Evolutionary conservation across 30 jellyfish, hydroid and myxozoan genomes (phyloP).

Genomic region (Nemopilema nomurai): DNA sequence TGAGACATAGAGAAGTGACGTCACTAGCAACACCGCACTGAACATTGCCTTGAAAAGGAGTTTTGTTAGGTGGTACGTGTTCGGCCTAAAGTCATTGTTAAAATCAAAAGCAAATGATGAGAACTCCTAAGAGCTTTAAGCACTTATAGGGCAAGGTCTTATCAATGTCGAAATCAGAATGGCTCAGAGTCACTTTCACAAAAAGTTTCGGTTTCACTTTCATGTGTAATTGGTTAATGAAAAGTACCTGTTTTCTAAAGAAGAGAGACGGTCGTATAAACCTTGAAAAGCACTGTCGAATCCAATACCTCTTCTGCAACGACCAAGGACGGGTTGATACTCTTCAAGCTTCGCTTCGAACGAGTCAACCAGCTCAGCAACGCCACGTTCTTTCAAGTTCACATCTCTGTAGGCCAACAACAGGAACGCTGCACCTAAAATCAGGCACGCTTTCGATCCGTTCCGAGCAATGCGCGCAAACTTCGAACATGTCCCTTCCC

Average conservation of each 20-base stretch:
- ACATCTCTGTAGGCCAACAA: constrained; percentile 46
- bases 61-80: too few species aligned
- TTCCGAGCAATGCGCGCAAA: not conserved
- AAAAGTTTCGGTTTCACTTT: too few species aligned
- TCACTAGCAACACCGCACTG: too few species aligned
- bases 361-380: constrained; percentile 12
- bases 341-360: constrained; percentile 12
- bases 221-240: too few species aligned
- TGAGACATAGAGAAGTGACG: too few species aligned
- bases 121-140: too few species aligned
- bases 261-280: constrained; percentile 17
- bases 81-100: too few species aligned
- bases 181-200: too few species aligned
- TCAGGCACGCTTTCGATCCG: constrained; percentile 45
- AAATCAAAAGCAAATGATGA: too few species aligned
- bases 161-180: too few species aligned
- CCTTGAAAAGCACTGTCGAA: constrained; percentile 21
- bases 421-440: constrained; percentile 29
- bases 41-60: too few species aligned
- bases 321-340: not conserved
- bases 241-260: constrained; percentile 45
- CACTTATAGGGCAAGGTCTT: too few species aligned
- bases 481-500: constrained; percentile 3
- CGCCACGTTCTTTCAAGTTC: constrained; percentile 19
- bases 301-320: constrained; percentile 28